A percentile compares a stretch with the other conserved stretches of the same genome.
Conservation (phyloP, 1,140 invertebrate genomes). For the Euwallacea similis region DNA sequence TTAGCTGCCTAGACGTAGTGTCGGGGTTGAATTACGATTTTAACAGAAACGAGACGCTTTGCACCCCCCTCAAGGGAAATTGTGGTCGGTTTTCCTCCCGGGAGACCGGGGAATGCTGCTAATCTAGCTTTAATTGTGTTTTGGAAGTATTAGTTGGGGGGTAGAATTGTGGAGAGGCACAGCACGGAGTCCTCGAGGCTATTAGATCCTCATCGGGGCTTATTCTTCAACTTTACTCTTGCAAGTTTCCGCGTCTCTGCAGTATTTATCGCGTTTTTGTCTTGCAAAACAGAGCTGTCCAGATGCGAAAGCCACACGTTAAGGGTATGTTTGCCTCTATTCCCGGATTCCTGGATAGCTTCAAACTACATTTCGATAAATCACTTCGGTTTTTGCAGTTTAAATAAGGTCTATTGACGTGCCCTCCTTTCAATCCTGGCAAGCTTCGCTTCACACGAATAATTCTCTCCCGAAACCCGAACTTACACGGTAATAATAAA, state of each 20-base stretch:
- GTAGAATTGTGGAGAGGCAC: too few relatives aligned
- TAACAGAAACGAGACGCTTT: background rate
- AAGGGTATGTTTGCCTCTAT: conserved; percentile 6
- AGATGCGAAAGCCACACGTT: conserved; percentile 15
- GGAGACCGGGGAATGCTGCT: conserved; percentile 2
- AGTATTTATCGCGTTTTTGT: conserved; percentile 6
- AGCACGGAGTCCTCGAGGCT: too few relatives aligned
- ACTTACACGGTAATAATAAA: conserved; percentile 18
- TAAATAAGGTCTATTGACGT: background rate
- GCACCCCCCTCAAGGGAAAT: background rate
- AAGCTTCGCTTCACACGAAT: background rate
- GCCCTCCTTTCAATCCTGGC: too few relatives aligned
- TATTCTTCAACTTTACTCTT: background rate
- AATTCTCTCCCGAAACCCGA: background rate
- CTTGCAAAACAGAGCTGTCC: conserved; percentile 2
- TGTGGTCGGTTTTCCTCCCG: conserved; percentile 9
- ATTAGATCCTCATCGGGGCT: background rate
- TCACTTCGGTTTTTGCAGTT: background rate
- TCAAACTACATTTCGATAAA: background rate
- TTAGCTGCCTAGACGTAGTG: conserved; percentile 27
- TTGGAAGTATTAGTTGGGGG: too few relatives aligned
- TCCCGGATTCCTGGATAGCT: too few relatives aligned
- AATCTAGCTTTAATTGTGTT: conserved; percentile 12
- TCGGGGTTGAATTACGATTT: conserved; percentile 22
- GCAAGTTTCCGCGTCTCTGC: too few relatives aligned